Conservation (phyloP, 2,797 vertebrate species). For the Falco berigora region DNA sequence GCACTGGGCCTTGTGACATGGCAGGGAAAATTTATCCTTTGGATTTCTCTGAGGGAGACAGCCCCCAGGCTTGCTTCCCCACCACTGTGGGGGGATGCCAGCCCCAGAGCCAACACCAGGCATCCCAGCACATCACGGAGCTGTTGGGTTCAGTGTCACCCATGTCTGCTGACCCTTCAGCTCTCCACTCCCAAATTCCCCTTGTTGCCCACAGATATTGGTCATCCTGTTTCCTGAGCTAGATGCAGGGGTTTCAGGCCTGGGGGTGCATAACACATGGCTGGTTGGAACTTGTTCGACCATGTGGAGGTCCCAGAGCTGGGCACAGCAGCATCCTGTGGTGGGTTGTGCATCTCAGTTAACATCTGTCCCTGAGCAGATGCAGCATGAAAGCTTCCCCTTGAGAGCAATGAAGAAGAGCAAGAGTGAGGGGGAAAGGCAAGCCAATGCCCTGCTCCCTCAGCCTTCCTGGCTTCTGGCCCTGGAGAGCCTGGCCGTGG, state of each 20-base stretch:
- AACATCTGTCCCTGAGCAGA: not conserved
- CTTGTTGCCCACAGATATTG: not conserved
- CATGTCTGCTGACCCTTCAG: not conserved
- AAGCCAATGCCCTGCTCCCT: not conserved
- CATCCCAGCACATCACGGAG: not conserved
- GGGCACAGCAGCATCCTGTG: not conserved
- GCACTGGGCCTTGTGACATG: not conserved
- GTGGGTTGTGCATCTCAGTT: not conserved
- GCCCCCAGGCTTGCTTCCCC: accelerated
- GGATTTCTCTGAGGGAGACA: not conserved
- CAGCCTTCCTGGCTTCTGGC: not conserved
- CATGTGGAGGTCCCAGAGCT: not conserved
- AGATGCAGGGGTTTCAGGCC: not conserved
- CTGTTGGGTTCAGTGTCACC: not conserved
- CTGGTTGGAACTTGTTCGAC: not conserved
- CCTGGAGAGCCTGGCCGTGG: not conserved
- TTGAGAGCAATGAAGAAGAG: not conserved
- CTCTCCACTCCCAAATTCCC: not conserved
- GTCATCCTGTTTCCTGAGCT: not conserved
- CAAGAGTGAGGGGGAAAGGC: not conserved
- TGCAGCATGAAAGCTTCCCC: not conserved
- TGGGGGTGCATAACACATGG: not conserved
- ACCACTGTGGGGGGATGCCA: accelerated
- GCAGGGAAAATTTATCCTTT: not conserved
- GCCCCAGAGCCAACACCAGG: not conserved